Evolutionary conservation across 2,797 vertebrate genomes (phyloP).

Genomic region (Columba guinea): DNA sequence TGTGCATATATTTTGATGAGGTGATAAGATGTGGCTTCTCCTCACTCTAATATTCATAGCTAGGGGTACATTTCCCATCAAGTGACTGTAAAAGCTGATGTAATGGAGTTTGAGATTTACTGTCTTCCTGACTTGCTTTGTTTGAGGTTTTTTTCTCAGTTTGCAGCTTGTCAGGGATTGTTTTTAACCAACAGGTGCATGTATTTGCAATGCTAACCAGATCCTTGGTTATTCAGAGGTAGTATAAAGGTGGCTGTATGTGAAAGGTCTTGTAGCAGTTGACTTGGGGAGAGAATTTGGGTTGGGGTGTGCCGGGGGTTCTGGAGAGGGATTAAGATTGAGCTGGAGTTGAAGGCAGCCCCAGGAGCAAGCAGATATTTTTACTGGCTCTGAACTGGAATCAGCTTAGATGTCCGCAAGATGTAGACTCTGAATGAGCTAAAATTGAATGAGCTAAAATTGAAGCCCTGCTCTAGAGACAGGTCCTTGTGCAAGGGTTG

Average conservation of each 20-base stretch:
- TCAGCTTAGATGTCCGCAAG: neutral
- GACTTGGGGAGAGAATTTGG: neutral
- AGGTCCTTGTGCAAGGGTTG: neutral
- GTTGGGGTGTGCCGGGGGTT: neutral
- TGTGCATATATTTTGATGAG: slow-evolving; percentile 1
- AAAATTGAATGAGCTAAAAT: neutral
- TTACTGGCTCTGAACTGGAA: neutral
- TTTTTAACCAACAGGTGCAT: neutral
- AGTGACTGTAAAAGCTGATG: neutral
- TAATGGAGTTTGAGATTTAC: neutral
- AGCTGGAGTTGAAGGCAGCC: neutral
- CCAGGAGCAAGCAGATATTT: neutral
- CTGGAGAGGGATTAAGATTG: neutral
- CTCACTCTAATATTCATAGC: neutral
- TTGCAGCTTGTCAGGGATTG: neutral
- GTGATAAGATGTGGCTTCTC: neutral
- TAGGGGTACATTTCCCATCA: neutral
- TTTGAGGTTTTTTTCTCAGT: neutral
- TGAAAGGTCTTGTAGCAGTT: neutral
- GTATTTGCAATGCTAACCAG: neutral
- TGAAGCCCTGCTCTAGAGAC: neutral
- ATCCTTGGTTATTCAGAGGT: neutral
- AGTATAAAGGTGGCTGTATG: neutral
- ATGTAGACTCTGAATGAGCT: neutral
- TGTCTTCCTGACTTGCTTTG: neutral